These are phyloP conservation scores for Melanogrammus aeglefinus DNA, from an alignment of 2,797 vertebrate species.

Conservation along the genomic window DNA sequence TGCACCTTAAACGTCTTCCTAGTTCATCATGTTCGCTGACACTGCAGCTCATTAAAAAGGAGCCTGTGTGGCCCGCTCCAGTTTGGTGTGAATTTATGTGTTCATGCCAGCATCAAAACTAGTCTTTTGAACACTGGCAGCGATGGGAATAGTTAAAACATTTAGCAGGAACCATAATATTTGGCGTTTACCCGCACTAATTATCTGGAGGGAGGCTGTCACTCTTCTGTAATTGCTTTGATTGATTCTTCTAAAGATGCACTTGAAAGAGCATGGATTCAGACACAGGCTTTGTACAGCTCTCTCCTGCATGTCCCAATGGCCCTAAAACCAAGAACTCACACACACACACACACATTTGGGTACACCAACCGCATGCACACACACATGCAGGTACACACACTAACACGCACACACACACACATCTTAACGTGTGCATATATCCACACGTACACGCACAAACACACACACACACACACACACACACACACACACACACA, in stretches of 20 bases:
- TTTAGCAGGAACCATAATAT: slow-evolving; percentile 42
- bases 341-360: slow-evolving; percentile 1
- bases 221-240: slow-evolving; percentile 55
- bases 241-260: slow-evolving; percentile 58
- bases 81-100: slow-evolving; percentile 12
- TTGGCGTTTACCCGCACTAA: slow-evolving; percentile 54
- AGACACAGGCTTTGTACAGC: slow-evolving; percentile 35
- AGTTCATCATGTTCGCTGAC: slow-evolving; percentile 33
- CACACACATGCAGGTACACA: neutral
- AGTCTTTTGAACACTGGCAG: slow-evolving; percentile 34
- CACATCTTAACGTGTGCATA: neutral
- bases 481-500: too few species aligned
- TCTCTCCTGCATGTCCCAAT: neutral
- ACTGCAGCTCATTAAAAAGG: slow-evolving; percentile 30
- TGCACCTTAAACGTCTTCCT: neutral
- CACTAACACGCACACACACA: neutral
- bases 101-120: slow-evolving; percentile 21
- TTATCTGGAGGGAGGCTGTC: slow-evolving; percentile 55
- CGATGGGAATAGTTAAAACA: slow-evolving; percentile 33
- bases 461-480: neutral
- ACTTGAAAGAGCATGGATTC: slow-evolving; percentile 44
- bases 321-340: slow-evolving; percentile 16
- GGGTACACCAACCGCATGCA: neutral
- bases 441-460: too few species aligned
- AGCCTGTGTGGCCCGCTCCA: slow-evolving; percentile 21